Evolutionary conservation across 1,140 invertebrate genomes (phyloP).

Genomic region (Hormaphis cornu): DNA sequence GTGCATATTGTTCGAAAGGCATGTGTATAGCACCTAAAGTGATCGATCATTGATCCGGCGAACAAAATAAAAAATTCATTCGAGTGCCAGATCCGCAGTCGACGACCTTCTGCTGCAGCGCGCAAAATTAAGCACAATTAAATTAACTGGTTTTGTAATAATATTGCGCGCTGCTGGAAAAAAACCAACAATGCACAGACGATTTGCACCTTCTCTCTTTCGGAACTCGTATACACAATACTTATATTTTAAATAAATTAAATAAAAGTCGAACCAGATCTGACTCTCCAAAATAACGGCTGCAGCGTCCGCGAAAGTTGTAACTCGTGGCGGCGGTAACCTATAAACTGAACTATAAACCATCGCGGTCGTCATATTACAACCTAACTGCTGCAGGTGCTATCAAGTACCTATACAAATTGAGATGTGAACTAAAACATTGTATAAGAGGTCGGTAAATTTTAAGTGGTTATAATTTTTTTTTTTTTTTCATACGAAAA

Average conservation of each 20-base stretch:
- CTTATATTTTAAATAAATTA: neutral
- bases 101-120: neutral
- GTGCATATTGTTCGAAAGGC: neutral
- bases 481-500: no score
- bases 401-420: no score
- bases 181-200: neutral
- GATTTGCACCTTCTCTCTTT: neutral
- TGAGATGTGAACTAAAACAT: no score
- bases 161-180: neutral
- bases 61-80: neutral
- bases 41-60: neutral
- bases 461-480: no score
- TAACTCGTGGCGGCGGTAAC: neutral
- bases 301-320: neutral
- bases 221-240: neutral
- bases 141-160: constrained; percentile 20
- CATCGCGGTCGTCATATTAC: neutral
- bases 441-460: no score
- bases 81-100: neutral
- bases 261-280: constrained; percentile 12
- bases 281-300: neutral
- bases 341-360: neutral
- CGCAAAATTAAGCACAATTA: neutral
- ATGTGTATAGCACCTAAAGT: no score
- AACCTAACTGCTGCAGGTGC: no score